Percentiles rank a stretch among this genome's conserved stretches.
Conservation (phyloP, 2,888 invertebrate genomes). For the Brenthis daphne region DNA sequence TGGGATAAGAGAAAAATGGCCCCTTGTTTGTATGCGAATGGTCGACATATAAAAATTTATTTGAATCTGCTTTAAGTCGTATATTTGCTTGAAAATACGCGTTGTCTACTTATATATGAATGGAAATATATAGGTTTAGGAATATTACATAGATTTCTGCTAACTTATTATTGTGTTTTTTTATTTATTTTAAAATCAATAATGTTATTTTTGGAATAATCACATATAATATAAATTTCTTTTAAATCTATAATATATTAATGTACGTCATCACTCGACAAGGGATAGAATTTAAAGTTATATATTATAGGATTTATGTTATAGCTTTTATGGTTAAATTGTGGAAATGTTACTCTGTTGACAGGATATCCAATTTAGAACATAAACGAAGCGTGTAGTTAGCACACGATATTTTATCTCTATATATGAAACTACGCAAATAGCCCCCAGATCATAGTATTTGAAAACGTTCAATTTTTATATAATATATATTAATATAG, state of each 20-base stretch:
- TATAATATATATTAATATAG: no score
- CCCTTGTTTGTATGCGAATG: conserved; percentile 35
- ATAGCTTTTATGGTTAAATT: conserved; percentile 8
- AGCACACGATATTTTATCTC: not conserved
- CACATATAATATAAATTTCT: no score
- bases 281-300: not conserved
- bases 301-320: not conserved
- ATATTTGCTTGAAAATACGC: conserved; percentile 17
- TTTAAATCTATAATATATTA: no score
- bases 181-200: no score
- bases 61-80: conserved; percentile 16
- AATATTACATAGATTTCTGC: not conserved
- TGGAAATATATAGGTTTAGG: not conserved
- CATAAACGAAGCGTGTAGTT: conserved; percentile 13
- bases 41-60: conserved; percentile 34
- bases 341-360: conserved; percentile 9
- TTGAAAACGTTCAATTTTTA: not conserved
- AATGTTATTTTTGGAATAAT: no score
- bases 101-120: not conserved
- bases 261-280: no score
- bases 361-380: conserved; percentile 19
- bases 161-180: not conserved
- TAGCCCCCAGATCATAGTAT: not conserved
- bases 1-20: conserved; percentile 49
- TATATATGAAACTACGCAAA: not conserved